Evolutionary conservation across 2,113 vertebrate species (phyloP), one percentile per base, ranked within the genome.

Genomic region (Paracanthobrama guichenoti): DNA sequence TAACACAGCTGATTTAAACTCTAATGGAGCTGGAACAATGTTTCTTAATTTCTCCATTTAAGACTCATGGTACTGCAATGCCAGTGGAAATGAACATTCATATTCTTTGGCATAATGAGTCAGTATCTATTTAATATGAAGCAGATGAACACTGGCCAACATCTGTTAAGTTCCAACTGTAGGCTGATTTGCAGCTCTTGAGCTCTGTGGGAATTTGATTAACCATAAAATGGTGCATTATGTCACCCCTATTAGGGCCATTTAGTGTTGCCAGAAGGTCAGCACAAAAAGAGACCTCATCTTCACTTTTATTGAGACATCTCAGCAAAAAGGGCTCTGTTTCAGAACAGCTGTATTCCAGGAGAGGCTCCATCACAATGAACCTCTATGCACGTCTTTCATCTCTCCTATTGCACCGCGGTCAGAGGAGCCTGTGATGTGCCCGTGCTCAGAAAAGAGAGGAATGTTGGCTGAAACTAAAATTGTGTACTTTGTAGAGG

Each of bases 221-320:
- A 90, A 89, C 90, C 88, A 91, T 94, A 92, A 94, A 94, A 93
- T 74, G 81, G 87, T 90, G 90, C 89, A 92, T 94, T 93, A 92
- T 93, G 92, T 91, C 91, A 91, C 84, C 90, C 89, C 90, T 93
- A 90, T 92, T 93, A 89, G 86, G 90, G 86, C 86, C 89, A 90
- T 91, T 92, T 89, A 88, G 86, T 91, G 88, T 88, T 90, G 89
- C 89, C 91, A 92, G 89, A 90, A 90, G 92, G 94, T 94, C 93
- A 93, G 48, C 64, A 88, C 79, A 89, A 84, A 90, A 90, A 89
- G 74, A 81, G 84, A 44, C 80, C 79, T 87, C 85, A 79, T 87
- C 89, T 88, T 91, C 85, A 85, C 84, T 92, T 92, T 92, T 92
- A 92, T 91, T 89, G 91, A 88, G 87, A 91, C 85, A 88, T 91